Conservation (phyloP, 2,797 vertebrate species). For the Neopelma chrysocephalum region DNA sequence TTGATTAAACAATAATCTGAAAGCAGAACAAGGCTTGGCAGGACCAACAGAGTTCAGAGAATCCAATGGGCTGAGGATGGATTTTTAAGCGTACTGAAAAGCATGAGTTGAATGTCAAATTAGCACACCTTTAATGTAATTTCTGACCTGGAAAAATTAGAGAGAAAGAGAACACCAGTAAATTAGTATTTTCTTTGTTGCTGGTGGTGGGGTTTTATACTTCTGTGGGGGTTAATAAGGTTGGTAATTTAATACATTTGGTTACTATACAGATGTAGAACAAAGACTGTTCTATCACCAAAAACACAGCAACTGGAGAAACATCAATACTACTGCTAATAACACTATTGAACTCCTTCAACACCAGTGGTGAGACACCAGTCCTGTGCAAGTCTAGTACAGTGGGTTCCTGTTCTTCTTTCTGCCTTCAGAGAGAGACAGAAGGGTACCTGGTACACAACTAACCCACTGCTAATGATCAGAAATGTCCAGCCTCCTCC, state of each 20-base stretch:
- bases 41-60: neutral
- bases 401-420: neutral
- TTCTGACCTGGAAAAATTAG: neutral
- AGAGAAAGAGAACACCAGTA: neutral
- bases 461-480: neutral
- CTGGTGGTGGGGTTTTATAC: neutral
- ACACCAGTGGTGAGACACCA: neutral
- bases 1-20: constrained; percentile 4
- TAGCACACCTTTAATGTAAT: neutral
- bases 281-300: neutral
- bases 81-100: neutral
- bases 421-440: neutral
- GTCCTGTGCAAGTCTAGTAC: neutral
- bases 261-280: neutral
- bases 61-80: neutral
- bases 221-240: neutral
- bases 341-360: neutral
- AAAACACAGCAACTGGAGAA: neutral
- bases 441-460: neutral
- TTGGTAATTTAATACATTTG: neutral
- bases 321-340: neutral
- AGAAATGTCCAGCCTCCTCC: neutral
- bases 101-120: neutral
- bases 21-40: neutral
- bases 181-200: neutral